Evolutionary conservation across 2,113 vertebrate genomes (phyloP).

Genomic region (Deroptyus accipitrinus): DNA sequence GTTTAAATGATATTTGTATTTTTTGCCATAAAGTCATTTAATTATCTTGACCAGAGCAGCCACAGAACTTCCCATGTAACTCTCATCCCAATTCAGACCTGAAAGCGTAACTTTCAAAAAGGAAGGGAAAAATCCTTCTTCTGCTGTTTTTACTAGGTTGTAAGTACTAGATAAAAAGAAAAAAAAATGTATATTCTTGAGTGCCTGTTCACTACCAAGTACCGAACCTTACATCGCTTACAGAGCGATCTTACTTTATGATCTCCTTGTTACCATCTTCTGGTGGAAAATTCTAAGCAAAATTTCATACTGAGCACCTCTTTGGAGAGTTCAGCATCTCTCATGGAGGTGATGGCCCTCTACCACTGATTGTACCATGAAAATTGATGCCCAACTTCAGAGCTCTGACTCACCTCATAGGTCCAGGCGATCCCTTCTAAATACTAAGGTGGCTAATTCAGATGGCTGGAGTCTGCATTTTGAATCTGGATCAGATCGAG

Average conservation of each 20-base stretch:
- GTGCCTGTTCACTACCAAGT: neutral
- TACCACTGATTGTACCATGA: neutral
- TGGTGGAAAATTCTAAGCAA: neutral
- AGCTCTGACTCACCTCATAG: neutral
- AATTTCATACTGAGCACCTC: neutral
- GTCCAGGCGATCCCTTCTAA: neutral
- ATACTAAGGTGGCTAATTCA: neutral
- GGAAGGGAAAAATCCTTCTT: neutral
- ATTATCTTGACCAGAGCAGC: neutral
- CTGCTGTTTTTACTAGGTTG: neutral
- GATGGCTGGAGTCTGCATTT: neutral
- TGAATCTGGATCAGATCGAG: neutral
- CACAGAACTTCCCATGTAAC: neutral
- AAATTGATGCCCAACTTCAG: accelerated
- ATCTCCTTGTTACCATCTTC: neutral
- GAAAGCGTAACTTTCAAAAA: neutral
- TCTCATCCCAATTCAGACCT: neutral
- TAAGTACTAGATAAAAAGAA: neutral
- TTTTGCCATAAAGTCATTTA: neutral
- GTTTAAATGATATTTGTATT: neutral
- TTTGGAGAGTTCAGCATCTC: neutral
- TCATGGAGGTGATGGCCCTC: neutral
- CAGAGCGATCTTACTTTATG: neutral
- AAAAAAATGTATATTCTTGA: neutral
- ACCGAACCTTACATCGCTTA: neutral